phyloP scores from a whole-genome alignment of 1,140 invertebrate species.

The Plutomurus gul region DNA sequence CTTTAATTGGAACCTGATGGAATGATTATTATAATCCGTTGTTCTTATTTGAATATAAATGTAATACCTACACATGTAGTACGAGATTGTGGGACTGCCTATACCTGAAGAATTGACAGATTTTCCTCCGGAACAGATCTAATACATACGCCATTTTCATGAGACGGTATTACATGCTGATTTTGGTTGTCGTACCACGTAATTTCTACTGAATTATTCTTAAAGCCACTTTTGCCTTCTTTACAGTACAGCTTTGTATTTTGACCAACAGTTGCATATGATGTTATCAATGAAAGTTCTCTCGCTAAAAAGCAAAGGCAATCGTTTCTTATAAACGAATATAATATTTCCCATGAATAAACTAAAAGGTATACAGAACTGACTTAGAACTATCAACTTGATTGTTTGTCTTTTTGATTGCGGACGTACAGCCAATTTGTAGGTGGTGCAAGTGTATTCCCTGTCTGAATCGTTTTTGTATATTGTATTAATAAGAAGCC shows the following conservation, averaged over 20 bases:
- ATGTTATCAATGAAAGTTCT: neutral
- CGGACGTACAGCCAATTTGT: neutral
- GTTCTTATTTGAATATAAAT: too few species aligned
- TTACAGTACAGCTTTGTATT: neutral
- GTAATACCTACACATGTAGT: too few species aligned
- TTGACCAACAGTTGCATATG: neutral
- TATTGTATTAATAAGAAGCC: neutral
- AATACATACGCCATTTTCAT: neutral
- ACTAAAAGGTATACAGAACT: too few species aligned
- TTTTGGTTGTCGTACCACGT: neutral
- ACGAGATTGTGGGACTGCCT: too few species aligned
- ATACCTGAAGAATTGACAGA: neutral
- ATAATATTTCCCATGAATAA: too few species aligned
- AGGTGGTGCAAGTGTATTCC: neutral
- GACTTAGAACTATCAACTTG: neutral
- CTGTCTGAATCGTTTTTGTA: neutral
- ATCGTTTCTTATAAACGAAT: too few species aligned
- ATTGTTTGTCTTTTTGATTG: neutral
- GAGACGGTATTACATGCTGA: neutral
- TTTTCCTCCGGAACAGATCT: neutral
- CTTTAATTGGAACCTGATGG: neutral
- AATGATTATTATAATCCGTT: neutral
- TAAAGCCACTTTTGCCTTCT: too few species aligned
- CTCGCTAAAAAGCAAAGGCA: neutral
- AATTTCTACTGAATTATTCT: neutral